Evolutionary conservation across 1,140 invertebrate genomes (phyloP), one percentile per base, ranked within the genome.

Genomic region (Proctacanthus coquilletti): DNA sequence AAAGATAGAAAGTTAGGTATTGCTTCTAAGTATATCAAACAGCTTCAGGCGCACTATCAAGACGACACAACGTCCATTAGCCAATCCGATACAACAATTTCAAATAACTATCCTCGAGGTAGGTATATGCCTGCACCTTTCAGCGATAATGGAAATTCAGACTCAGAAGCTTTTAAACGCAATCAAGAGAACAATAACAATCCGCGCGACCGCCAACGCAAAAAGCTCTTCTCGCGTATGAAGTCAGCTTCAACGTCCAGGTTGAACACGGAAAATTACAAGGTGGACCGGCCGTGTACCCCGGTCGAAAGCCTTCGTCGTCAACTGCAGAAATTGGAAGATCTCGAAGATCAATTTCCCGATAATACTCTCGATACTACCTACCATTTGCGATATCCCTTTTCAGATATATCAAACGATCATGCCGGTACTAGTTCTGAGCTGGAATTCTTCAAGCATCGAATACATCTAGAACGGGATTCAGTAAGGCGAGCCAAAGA

Each of bases 301-400:
- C 77, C 79, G 0, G 67, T 84, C 9, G 81, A 84, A 45, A 80
- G 79, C 42, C 63, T 84, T 10, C 63, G 80, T 2, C 74, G 78
- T 46, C 81, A 84, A 45, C 52, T 84, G 25, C 70, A 82, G 33
- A 81, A 82, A 49, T 60, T 84, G 5, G 81, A 84, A 47, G 80
- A 83, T 48, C 56, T 84, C 10, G 81, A 81, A 48, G 81, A 83
- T 53, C 77, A 83, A 50, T 74, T 83, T 46, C 77, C 78, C 0
- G 72, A 74, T 34, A 54, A 74, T 36, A 71, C 72, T 2, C 46
- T 66, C 3, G 80, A 80, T 45, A 78, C 80, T 18, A 74, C 73
- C 2, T 82, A 80, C 44, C 77, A 76, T 42, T 51, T 84, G 31
- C 66, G 79, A 33, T 82, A 81, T 59, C 77, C 77, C 3, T 80